Evolutionary conservation across 2,888 invertebrate genomes (phyloP).

Genomic region (Cistogaster globosa): DNA sequence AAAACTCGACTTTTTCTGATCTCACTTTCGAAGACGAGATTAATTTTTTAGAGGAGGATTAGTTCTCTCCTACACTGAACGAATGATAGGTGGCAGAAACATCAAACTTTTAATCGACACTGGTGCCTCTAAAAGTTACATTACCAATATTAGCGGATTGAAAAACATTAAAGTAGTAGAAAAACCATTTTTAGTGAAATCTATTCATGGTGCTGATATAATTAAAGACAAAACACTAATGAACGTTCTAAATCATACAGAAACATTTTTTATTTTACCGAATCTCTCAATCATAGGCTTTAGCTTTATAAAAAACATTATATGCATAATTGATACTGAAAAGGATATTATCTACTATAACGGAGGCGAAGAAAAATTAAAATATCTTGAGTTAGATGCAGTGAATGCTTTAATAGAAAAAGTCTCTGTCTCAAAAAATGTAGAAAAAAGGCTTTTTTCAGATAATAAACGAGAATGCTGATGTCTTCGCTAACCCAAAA

Average conservation of each 20-base stretch:
- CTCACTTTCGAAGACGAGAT: background rate
- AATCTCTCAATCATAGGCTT: background rate
- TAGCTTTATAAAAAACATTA: background rate
- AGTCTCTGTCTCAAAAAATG: background rate
- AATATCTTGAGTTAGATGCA: background rate
- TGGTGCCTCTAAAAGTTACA: too few relatives aligned
- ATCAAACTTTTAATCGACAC: too few relatives aligned
- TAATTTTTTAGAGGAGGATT: background rate
- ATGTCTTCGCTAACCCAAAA: constrained; percentile 43
- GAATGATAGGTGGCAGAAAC: background rate
- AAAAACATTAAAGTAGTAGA: background rate
- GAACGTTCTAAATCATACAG: background rate
- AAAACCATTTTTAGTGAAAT: constrained; percentile 7
- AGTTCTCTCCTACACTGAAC: background rate
- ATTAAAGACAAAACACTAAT: background rate
- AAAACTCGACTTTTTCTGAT: too few relatives aligned
- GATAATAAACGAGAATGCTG: constrained; percentile 4
- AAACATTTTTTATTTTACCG: background rate
- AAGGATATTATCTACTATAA: background rate
- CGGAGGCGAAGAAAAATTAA: background rate
- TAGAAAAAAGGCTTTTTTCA: background rate
- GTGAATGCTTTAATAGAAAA: background rate
- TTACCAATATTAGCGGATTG: background rate
- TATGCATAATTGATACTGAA: background rate
- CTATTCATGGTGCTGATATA: background rate